These are phyloP conservation scores for Melanotus villosus DNA, from an alignment of 2,888 invertebrate species.

Conservation along the genomic window DNA sequence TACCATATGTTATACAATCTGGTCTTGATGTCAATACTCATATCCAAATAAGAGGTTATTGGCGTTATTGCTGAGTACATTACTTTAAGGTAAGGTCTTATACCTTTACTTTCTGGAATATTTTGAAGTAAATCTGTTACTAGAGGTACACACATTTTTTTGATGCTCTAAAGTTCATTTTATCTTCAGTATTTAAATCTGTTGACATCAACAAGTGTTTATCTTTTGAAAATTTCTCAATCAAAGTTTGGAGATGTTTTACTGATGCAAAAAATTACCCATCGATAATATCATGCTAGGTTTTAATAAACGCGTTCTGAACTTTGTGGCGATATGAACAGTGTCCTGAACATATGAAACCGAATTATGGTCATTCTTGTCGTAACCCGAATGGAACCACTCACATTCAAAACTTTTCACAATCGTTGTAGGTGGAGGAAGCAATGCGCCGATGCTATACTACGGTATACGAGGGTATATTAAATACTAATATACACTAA, in stretches of 20 bases:
- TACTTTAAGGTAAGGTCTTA: neutral
- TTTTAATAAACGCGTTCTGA: conserved; percentile 9
- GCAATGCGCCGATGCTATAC: too few species aligned
- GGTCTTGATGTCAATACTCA: neutral
- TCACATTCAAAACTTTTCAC: too few species aligned
- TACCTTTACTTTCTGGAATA: neutral
- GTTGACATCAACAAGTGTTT: neutral
- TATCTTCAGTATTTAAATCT: neutral
- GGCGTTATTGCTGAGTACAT: too few species aligned
- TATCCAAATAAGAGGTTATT: neutral
- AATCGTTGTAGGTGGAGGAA: too few species aligned
- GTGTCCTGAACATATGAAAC: neutral
- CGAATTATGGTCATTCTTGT: too few species aligned
- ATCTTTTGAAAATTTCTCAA: neutral
- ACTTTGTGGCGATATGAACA: conserved; percentile 2
- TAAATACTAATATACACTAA: too few species aligned
- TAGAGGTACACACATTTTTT: neutral
- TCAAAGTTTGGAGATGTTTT: neutral
- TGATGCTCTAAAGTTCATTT: conserved; percentile 7
- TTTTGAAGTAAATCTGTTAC: neutral
- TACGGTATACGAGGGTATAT: too few species aligned
- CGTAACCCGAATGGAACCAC: too few species aligned
- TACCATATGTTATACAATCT: conserved; percentile 1
- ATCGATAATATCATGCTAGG: neutral
- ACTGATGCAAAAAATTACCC: neutral